These are phyloP conservation scores for Myzus persicae DNA, from an alignment of 1,140 invertebrate genomes.

Conservation along the genomic window DNA sequence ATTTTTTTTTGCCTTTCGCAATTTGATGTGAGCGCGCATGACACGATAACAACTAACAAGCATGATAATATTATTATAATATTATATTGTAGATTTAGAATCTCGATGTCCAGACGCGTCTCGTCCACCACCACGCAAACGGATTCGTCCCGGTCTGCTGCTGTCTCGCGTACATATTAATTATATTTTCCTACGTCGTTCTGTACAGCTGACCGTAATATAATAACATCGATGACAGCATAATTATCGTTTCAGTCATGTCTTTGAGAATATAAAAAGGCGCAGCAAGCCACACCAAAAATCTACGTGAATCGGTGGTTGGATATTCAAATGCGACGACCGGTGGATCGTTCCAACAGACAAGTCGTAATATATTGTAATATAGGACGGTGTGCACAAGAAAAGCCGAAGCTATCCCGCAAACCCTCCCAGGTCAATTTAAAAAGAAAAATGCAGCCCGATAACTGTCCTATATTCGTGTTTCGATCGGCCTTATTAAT, in stretches of 20 bases:
- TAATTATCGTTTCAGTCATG: background rate
- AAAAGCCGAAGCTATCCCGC: no score
- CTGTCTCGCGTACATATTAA: background rate
- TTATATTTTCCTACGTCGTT: background rate
- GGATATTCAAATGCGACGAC: background rate
- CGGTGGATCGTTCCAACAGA: no score
- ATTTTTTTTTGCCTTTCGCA: background rate
- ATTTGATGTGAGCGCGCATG: no score
- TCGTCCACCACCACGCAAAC: background rate
- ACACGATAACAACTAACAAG: background rate
- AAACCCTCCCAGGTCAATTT: no score
- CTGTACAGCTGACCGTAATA: background rate
- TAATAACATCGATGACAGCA: background rate
- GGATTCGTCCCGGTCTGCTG: background rate
- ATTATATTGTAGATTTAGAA: background rate
- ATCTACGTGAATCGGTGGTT: background rate
- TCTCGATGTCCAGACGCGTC: background rate
- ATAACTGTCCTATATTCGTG: no score
- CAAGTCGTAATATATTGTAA: background rate
- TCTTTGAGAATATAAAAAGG: background rate
- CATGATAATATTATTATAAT: background rate
- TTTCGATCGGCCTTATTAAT: no score
- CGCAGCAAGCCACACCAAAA: background rate
- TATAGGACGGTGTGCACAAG: no score
- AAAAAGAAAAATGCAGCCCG: no score